Base-by-base conservation (phyloP, 37 sponge, comb jelly and placozoan genomes). In the Hexactinellida sp. region DNA sequence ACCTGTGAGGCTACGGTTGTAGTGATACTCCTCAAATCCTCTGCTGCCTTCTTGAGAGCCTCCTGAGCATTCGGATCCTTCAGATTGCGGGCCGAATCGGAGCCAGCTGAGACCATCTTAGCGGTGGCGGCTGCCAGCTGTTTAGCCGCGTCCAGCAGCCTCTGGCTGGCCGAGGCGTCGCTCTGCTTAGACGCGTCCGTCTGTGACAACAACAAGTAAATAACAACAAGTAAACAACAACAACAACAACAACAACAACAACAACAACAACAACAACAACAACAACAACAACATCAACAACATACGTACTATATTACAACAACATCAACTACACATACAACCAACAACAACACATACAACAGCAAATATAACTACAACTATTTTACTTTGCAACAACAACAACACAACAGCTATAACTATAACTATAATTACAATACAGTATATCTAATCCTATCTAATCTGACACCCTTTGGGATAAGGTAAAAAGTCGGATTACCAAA, bases 51-150 rank as follows among this genome's bases (percentile, higher is more conserved):
- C 32, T 90, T 71, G 24, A 95, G 89, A 19, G 86, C 88, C 54
- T 89, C 88, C 76, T 93, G 94, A 19, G 92, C 91, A 35, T 37
- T 37, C 0, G 88, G 86, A 84, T 93, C 93, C 76, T 55, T 85
- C 35, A 84, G 82, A 85, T 85, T 24, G 24, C 38, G 38, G 1
- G 88, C 85, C 24, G 83, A 38, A 3, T 87, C 92, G 71, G 93
- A 95, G 16, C 95, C 99, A 39, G 95, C 94, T 83, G 93, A 95
- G 36, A 98, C 95, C 99, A 98, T 95, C 82, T 85, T 88, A 13
- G 94, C 90, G 0, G 99, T 98, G 83, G 99, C 95, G 54, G 95
- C 95, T 37, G 99, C 95, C 36, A 98, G 89, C 71, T 83, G 47
- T 86, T 87, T 87, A 24, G 87, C 82, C 0, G 87, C 82, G 51